Evolutionary conservation across 2,888 invertebrate genomes (phyloP).

Genomic region (Apamea crenata): DNA sequence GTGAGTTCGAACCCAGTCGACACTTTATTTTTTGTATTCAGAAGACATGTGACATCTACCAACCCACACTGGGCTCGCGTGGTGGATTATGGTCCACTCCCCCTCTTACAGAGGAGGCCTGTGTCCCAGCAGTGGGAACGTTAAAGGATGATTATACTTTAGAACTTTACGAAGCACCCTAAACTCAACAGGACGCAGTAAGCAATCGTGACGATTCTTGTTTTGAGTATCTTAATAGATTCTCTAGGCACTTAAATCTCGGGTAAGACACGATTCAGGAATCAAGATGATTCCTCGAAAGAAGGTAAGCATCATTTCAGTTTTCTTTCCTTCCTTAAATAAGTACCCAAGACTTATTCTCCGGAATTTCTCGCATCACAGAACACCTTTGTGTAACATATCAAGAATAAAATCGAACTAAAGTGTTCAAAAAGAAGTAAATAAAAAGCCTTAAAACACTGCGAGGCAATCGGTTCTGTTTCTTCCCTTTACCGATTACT

Average conservation of each 20-base stretch:
- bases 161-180: neutral
- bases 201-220: neutral
- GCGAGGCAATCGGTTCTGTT: slow-evolving; percentile 29
- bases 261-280: neutral
- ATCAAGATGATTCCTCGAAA: neutral
- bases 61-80: no score
- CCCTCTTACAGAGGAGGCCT: no score
- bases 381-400: slow-evolving; percentile 6
- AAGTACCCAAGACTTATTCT: neutral
- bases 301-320: neutral
- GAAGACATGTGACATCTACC: no score
- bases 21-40: no score
- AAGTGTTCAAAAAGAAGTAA: slow-evolving; percentile 21
- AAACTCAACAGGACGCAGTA: neutral
- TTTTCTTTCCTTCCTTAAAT: neutral
- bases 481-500: slow-evolving; percentile 61
- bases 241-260: no score
- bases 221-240: no score
- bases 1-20: no score
- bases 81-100: no score
- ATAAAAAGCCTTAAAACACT: slow-evolving; percentile 37
- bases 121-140: no score
- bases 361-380: neutral
- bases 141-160: no score
- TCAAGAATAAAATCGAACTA: neutral